phyloP scores from a whole-genome alignment of 2,113 vertebrate genomes.

The Nymphicus hollandicus region DNA sequence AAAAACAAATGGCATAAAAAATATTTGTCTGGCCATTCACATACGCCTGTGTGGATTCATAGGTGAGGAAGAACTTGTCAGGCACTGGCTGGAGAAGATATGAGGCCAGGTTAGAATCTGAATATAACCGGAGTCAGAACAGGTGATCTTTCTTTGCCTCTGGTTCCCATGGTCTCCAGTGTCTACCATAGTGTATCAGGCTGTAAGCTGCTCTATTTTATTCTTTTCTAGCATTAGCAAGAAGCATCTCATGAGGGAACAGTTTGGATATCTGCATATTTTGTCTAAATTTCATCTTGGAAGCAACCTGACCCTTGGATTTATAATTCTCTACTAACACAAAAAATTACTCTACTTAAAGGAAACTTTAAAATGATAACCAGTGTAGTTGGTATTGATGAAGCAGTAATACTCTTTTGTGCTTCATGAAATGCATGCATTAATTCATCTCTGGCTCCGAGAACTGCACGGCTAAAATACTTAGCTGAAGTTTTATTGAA shows the following conservation, averaged over 20 bases:
- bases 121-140: fast-evolving
- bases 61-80: not conserved
- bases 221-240: not conserved
- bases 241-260: not conserved
- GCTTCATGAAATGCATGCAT: conserved; percentile 10
- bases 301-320: not conserved
- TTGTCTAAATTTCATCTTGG: not conserved
- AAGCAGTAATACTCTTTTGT: conserved; percentile 14
- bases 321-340: not conserved
- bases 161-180: not conserved
- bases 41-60: not conserved
- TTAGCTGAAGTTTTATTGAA: conserved; percentile 34
- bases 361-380: conserved; percentile 6
- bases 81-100: not conserved
- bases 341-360: not conserved
- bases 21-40: not conserved
- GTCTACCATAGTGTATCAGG: not conserved
- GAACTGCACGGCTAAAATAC: not conserved
- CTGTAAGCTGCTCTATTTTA: not conserved
- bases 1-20: not conserved
- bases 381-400: conserved; percentile 11
- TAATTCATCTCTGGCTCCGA: conserved; percentile 18
- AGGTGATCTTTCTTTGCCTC: not conserved
- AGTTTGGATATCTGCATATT: not conserved
- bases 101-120: not conserved